Evolutionary conservation across 2,113 vertebrate species (phyloP).

Genomic region (human (Homo sapiens)): GRCh38 chr4:173947001-173947500

Average conservation of each 20-base stretch:
- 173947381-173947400: not conserved
- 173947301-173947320: not conserved
- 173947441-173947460: not conserved
- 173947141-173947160: not conserved
- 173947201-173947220: not conserved
- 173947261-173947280: not conserved
- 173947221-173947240: not conserved
- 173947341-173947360: not conserved
- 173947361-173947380: not conserved
- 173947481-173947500: not conserved
- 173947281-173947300: not conserved
- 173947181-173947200: not conserved
- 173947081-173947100: not conserved
- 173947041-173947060: slow-evolving; percentile 1
- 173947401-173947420: not conserved
- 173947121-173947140: not conserved
- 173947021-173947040: not conserved
- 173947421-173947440: not conserved
- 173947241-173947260: not conserved
- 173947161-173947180: not conserved
- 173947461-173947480: not conserved
- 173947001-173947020: not conserved
- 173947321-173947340: not conserved
- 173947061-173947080: not conserved
- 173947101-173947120: not conserved